Percentiles rank a stretch among this genome's conserved stretches.
phyloP scores from a whole-genome alignment of 2,113 vertebrate species.

The Dicerorhinus sumatrensis region DNA sequence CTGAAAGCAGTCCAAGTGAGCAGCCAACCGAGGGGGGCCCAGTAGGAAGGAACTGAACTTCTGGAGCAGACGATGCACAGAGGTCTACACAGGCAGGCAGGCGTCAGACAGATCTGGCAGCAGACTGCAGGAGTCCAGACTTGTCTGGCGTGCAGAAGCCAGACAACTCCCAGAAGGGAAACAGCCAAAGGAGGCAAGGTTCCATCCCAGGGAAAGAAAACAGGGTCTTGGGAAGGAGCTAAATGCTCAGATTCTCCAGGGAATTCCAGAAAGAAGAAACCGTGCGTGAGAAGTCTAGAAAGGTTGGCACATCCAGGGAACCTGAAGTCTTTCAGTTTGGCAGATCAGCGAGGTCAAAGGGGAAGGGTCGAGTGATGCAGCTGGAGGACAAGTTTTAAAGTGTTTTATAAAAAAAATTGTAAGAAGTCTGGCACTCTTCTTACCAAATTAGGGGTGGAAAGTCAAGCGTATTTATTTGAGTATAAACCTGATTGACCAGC shows the following conservation, averaged over 20 bases:
- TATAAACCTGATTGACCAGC: neutral
- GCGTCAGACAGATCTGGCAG: neutral
- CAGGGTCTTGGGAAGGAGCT: neutral
- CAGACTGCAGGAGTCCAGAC: neutral
- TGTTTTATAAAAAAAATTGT: neutral
- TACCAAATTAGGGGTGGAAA: neutral
- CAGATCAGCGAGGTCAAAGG: neutral
- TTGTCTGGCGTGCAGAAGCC: neutral
- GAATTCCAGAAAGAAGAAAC: conserved; percentile 19
- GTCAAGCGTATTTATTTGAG: neutral
- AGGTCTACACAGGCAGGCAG: neutral
- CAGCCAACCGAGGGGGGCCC: neutral
- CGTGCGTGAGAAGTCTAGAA: neutral
- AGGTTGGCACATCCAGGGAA: neutral
- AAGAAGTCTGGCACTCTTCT: neutral
- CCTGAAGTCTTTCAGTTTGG: neutral
- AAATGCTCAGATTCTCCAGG: neutral
- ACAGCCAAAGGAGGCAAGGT: neutral
- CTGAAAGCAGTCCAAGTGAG: neutral
- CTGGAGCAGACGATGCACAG: neutral
- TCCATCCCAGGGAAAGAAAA: neutral
- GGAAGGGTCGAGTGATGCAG: accelerated
- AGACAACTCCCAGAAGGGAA: neutral
- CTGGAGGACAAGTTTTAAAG: neutral
- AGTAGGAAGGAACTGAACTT: neutral